Base-by-base conservation (phyloP, 2,888 invertebrate species). In the Drepana falcataria region DNA sequence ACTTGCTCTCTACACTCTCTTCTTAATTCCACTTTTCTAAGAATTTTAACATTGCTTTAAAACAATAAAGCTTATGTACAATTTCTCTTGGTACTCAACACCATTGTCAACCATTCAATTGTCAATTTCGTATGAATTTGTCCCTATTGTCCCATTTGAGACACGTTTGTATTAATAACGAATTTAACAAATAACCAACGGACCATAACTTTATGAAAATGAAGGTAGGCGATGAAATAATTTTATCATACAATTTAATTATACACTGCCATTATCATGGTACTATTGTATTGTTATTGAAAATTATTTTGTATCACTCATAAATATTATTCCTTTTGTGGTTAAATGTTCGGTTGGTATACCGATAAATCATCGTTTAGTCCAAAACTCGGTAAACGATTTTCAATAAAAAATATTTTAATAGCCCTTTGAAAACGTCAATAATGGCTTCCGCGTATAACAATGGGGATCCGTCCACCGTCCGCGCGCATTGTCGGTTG, bases 371-470 rank as follows among this genome's bases (percentile, higher is more conserved):
- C 71, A 79, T 76, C 67, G 71, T 65, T 68, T 63, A 55, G 53
- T 63, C 64, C 63, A 66, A 73, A 81, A 75, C 63, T 71, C 66
- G 64, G 71, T 75, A 78, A 82, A 81, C 80, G 79, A 71, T 82
- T 80, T 81, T 82, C 81, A 81, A 81, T 81, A 82, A 77, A 79
- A 77, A 77, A 79, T 77, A 81, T 79, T 84, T 83, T 85, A 86
- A 87, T 82, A 81, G 84, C 78, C 81, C 80, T 85, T 87, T 87
- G 82, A 85, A 86, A 85, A 86, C 77, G 83, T 87, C 86, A 85
- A 85, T 88, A 88, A 86, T 86, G 85, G 86, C 83, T 87, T 87
- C 85, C 87, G 83, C 77, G 76, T 73, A 79, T 81, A 81, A 87
- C 87, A 89, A 88, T 84, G 69, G 83, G 74, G 76, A 81, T 85